phyloP scores from a whole-genome alignment of 2,888 invertebrate species.

The Acronicta psi region DNA sequence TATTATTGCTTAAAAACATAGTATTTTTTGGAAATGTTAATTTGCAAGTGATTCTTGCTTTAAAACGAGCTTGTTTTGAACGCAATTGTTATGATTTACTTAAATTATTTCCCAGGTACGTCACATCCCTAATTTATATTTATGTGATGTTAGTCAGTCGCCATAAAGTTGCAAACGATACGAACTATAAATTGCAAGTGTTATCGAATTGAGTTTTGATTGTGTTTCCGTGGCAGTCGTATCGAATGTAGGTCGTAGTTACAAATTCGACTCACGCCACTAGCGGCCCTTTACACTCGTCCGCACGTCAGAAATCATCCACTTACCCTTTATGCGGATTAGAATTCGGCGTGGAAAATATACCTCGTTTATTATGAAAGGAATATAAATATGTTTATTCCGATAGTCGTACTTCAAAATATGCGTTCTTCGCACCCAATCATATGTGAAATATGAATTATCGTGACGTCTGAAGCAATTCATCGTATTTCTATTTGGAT shows the following conservation, averaged over 20 bases:
- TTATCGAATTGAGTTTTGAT: slow-evolving; percentile 83
- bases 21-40: no score
- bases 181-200: slow-evolving; percentile 75
- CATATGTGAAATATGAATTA: slow-evolving; percentile 42
- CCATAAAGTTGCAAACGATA: slow-evolving; percentile 65
- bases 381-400: slow-evolving; percentile 48
- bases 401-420: slow-evolving; percentile 41
- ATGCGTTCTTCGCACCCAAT: slow-evolving; percentile 36
- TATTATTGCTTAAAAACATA: background rate
- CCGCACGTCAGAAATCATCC: slow-evolving; percentile 75
- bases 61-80: no score
- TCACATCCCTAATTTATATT: slow-evolving; percentile 61
- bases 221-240: slow-evolving; percentile 75
- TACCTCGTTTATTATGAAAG: slow-evolving; percentile 45
- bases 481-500: slow-evolving; percentile 36
- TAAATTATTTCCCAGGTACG: background rate
- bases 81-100: background rate
- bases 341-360: slow-evolving; percentile 60
- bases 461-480: slow-evolving; percentile 40
- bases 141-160: slow-evolving; percentile 51
- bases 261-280: slow-evolving; percentile 79
- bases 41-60: no score
- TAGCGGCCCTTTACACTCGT: slow-evolving; percentile 66
- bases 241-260: slow-evolving; percentile 75
- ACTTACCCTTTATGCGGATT: slow-evolving; percentile 74